Base-by-base conservation (phyloP, 2,797 vertebrate genomes). In the Pseudotriccus pelzelni region DNA sequence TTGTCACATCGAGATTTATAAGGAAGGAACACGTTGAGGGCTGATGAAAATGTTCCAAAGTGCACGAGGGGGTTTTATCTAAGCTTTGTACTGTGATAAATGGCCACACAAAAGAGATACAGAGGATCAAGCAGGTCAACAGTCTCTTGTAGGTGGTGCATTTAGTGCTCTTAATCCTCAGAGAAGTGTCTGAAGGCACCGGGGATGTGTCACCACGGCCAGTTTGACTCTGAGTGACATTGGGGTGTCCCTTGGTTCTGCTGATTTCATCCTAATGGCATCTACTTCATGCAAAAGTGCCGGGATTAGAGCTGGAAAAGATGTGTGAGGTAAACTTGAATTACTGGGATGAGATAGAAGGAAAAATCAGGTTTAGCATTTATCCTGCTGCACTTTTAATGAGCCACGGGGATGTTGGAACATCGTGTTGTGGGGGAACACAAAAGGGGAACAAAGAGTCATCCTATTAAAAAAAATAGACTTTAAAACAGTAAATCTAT, bases 11-110 rank as follows among this genome's bases (percentile, higher is more conserved):
- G 12, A 74, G 59, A 44, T 10, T 21, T 14, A 13, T 0, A 14
- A 39, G 0, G 4, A 84, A 53, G 52, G 36, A 58, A 59, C 12
- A 2, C 0, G 0, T 13, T 52, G 52, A 27, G 66, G 28, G 52
- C 16, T 13, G 47, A 70, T 32, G 37, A 36, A 81, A 81, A n/a
- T 0, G 0, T 27, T 37, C n/a, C 19, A 9, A 7, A 21, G 41
- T 15, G 16, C 27, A 23, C 0, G 4, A 39, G 9, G 9, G 69
- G 37, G 32, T 39, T 73, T 41, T 47, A 19, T 37, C 22, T 2
- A 37, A 59, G 73, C 24, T 74, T 73, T 32, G 9, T 6, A 2
- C 39, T 8, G 43, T 6, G 37, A 23, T 30, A 78, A 73, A 56
- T 3, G 20, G 34, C 78, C n/a, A 12, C 6, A 63, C 17, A n/a